These are phyloP conservation scores for Anthopleura sola DNA, from an alignment of 64 coral and sea anemone genomes.

Conservation along the genomic window DNA sequence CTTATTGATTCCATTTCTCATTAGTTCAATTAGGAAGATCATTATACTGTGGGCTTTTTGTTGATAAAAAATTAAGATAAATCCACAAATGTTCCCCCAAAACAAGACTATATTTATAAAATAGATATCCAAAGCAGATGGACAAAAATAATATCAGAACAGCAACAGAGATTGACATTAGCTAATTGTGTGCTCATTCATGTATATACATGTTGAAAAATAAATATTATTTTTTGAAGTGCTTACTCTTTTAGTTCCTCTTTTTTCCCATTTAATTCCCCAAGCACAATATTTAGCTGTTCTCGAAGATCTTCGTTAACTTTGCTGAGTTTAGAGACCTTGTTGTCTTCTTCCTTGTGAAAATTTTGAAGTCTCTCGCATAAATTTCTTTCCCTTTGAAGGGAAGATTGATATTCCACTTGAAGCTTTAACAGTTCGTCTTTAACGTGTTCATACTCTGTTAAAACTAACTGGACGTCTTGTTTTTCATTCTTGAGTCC, in stretches of 20 bases:
- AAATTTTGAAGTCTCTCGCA: conserved; percentile 81
- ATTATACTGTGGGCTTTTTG: background rate
- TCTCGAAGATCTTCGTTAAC: conserved; percentile 83
- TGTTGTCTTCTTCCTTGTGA: conserved; percentile 78
- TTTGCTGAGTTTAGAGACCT: conserved; percentile 66
- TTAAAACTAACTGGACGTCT: conserved; percentile 52
- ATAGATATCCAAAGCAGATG: too few species aligned
- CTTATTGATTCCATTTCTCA: background rate
- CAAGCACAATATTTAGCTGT: conserved; percentile 60
- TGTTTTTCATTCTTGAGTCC: conserved; percentile 24
- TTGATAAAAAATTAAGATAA: background rate
- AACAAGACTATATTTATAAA: too few species aligned
- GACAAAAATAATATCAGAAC: background rate
- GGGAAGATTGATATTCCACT: conserved; percentile 63
- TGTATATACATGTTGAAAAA: background rate
- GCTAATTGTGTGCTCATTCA: background rate
- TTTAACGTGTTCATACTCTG: conserved; percentile 81
- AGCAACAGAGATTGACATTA: background rate
- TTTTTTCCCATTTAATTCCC: conserved; percentile 69
- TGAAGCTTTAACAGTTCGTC: conserved; percentile 74
- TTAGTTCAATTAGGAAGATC: background rate
- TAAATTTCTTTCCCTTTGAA: conserved; percentile 76
- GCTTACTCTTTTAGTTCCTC: conserved; percentile 75
- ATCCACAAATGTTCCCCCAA: too few species aligned
- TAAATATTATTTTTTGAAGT: background rate